Conservation (phyloP, 2,113 vertebrate genomes). For the Sardina pilchardus region DNA sequence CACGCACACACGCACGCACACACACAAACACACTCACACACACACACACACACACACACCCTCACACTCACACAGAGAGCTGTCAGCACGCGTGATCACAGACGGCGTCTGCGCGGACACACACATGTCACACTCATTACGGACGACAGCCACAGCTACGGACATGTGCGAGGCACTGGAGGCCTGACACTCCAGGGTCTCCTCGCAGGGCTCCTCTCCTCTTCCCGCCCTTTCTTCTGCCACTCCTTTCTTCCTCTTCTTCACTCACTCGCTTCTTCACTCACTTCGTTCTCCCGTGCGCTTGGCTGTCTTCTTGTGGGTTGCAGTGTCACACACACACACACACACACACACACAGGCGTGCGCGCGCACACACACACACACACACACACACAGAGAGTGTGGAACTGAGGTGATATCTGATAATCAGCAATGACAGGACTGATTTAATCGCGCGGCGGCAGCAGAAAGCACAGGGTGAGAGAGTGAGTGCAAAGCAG, state of each 20-base stretch:
- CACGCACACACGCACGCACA: constrained; percentile 36
- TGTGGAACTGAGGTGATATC: constrained; percentile 41
- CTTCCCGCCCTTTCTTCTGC: constrained; percentile 6
- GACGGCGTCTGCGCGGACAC: constrained; percentile 24
- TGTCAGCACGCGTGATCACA: constrained; percentile 11
- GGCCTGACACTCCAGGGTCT: constrained; percentile 36
- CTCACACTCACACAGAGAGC: constrained; percentile 33
- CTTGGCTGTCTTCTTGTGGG: background rate
- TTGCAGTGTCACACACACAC: background rate
- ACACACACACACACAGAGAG: background rate
- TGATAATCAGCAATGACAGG: constrained; percentile 51
- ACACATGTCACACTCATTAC: constrained; percentile 52
- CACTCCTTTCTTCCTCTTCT: constrained; percentile 19
- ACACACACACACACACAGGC: background rate
- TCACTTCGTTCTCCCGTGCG: background rate
- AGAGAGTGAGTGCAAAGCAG: constrained; percentile 13
- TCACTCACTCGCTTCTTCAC: background rate
- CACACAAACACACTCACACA: constrained; percentile 29
- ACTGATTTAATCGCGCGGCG: constrained; percentile 33
- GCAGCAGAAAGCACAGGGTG: constrained; percentile 18
- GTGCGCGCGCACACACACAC: too few relatives aligned
- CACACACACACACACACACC: constrained; percentile 31
- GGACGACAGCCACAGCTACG: constrained; percentile 39
- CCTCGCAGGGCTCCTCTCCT: constrained; percentile 30
- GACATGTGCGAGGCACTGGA: constrained; percentile 31